Evolutionary conservation across 2,113 vertebrate species (phyloP).

Genomic region (Naja naja): DNA sequence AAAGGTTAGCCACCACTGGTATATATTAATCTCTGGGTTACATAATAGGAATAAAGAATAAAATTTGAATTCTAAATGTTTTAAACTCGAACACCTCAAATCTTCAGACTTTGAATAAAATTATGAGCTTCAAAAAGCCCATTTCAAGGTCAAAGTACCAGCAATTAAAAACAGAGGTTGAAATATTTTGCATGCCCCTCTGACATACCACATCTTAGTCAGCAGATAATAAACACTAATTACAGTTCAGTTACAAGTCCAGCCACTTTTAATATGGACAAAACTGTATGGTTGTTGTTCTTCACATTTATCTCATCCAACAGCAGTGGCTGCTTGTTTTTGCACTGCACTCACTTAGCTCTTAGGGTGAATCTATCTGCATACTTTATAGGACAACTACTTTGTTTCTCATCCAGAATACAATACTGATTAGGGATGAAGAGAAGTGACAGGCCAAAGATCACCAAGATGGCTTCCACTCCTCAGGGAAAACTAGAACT

Average conservation of each 20-base stretch:
- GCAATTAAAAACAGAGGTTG: not conserved
- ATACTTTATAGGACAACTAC: not conserved
- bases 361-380: not conserved
- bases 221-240: not conserved
- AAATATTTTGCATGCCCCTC: not conserved
- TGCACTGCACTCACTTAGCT: not conserved
- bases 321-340: not conserved
- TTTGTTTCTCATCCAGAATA: not conserved
- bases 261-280: not conserved
- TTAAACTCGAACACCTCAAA: not conserved
- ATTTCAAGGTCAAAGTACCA: not conserved
- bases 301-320: not conserved
- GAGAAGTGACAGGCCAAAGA: not conserved
- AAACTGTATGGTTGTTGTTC: not conserved
- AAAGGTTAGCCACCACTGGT: no score
- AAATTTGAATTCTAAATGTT: not conserved
- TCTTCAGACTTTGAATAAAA: not conserved
- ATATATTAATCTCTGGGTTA: not conserved
- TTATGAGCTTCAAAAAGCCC: not conserved
- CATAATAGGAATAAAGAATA: not conserved
- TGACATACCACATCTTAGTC: not conserved
- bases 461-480: not conserved
- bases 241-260: not conserved
- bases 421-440: not conserved
- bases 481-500: not conserved